Evolutionary conservation across 2,797 vertebrate species (phyloP), one percentile per base, ranked within the genome.

Genomic region (Zalophus californianus): DNA sequence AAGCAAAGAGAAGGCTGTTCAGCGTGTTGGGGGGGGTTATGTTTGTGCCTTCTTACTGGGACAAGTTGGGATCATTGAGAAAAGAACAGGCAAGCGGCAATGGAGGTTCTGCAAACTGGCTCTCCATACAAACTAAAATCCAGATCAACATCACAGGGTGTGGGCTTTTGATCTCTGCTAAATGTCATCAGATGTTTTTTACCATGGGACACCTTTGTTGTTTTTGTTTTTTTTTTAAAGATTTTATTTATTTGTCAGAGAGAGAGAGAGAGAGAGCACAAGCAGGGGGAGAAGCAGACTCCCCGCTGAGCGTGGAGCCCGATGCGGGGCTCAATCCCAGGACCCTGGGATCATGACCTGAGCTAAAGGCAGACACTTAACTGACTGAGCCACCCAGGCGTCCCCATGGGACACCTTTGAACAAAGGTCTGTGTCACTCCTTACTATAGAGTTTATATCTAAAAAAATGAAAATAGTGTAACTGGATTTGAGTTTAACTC

Each of bases 21-120:
- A 0, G 6, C 7, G 41, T 35, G 0, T 15, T 1, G 0, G 18
- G 0, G 0, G 32, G 25, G 6, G 5, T 54, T 32, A 1, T 23
- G 0, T 38, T 3, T 14, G 32, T 48, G 38, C 13, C 21, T 58
- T 12, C 9, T 66, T 85, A 8, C 18, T 68, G 21, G 54, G 27
- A 32, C 2, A 16, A 44, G 35, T 27, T 35, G 35, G 41, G 23
- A 85, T 90, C 41, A 1, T 20, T 12, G 48, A 29, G 3, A 52
- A 50, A 54, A 78, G 52, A 52, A 35, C 4, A 90, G 64, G 16
- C 58, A 0, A 0, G 8, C 11, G 20, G 2, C 35, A 7, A 0
- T 13, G 23, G 52, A 60, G 66, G 44, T 62, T 23, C 58, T 62
- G 73, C 68, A 66, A 68, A 12, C 41, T 50, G 27, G 10, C 44